These are phyloP conservation scores for Urocyon cinereoargenteus DNA, from an alignment of 2,797 vertebrate species.

Conservation along the genomic window DNA sequence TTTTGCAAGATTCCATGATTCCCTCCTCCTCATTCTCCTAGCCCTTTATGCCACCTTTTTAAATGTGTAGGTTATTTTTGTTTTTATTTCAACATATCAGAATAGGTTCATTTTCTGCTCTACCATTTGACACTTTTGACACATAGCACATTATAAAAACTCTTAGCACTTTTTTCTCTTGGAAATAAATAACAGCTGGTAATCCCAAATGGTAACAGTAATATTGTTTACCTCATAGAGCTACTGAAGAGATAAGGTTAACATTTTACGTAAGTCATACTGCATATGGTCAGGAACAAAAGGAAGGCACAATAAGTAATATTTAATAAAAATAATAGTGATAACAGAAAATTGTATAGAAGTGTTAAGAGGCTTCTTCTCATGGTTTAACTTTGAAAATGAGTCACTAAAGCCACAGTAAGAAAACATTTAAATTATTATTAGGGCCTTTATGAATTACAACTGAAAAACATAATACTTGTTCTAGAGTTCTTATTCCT, in stretches of 20 bases:
- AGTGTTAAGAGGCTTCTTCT: not conserved
- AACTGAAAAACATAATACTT: conserved; percentile 31
- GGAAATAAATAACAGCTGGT: not conserved
- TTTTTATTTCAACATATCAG: not conserved
- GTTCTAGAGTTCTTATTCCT: not conserved
- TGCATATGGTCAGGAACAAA: not conserved
- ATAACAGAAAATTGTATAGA: not conserved
- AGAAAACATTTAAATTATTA: conserved; percentile 50
- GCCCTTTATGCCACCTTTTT: not conserved
- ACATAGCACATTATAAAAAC: not conserved
- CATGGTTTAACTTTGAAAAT: not conserved
- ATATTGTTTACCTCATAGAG: not conserved
- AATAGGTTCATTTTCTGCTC: not conserved
- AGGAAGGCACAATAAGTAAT: not conserved
- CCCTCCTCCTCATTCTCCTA: not conserved
- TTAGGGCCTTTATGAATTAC: not conserved
- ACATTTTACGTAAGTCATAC: not conserved
- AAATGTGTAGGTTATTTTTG: not conserved
- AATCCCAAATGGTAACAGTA: not conserved
- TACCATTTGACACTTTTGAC: not conserved
- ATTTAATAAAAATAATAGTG: not conserved
- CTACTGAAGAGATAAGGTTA: not conserved
- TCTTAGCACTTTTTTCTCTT: not conserved
- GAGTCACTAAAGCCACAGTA: conserved; percentile 33
- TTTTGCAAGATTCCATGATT: not conserved